Base-by-base conservation (phyloP, 1,140 invertebrate species). In the Mesaphorura yosii region DNA sequence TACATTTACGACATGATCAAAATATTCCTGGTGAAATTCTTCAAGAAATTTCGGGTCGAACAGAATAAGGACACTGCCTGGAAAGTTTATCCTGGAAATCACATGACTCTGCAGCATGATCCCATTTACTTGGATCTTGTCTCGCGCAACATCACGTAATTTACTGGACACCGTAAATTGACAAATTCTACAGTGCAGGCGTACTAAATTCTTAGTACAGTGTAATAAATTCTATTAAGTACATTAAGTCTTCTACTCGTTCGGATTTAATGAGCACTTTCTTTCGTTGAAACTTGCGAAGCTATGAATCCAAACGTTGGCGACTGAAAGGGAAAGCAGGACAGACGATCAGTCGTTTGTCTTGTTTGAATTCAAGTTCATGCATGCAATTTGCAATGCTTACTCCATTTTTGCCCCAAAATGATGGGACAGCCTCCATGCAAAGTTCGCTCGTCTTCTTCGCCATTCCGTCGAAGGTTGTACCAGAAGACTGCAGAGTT, bases 401-500 rank as follows among this genome's bases (percentile, higher is more conserved):
- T 14, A 42, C 40, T 20, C 42, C 42, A 45, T 45, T 45, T 45
- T 20, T 45, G 19, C 23, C 42, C 42, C 23, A 45, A 20, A 7
- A 45, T 7, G 20, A 45, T 17, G 6, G 42, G 42, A 26, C 42
- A 45, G 42, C 10, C 42, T 45, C 42, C 42, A 26, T 45, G 42
- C 10, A 26, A 23, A 20, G 42, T 23, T 23, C 42, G 6, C 6
- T 20, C 23, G 28, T 45, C 42, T 45, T 15, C 10, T 3, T 6
- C 19, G 6, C 42, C 42, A 45, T 10, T 45, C 28, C 22, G 4
- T 3, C 6, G 22, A 4, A 7, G 6, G 17, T 45, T 45, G 23
- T 45, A 45, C 42, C 42, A 45, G 20, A 45, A 14, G 3, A 45
- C 6, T 20, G 5, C 42, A 4, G 42, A 45, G 28, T 26, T 26